Evolutionary conservation across 2,797 vertebrate genomes (phyloP).

Genomic region (Leptoclinus maculatus): DNA sequence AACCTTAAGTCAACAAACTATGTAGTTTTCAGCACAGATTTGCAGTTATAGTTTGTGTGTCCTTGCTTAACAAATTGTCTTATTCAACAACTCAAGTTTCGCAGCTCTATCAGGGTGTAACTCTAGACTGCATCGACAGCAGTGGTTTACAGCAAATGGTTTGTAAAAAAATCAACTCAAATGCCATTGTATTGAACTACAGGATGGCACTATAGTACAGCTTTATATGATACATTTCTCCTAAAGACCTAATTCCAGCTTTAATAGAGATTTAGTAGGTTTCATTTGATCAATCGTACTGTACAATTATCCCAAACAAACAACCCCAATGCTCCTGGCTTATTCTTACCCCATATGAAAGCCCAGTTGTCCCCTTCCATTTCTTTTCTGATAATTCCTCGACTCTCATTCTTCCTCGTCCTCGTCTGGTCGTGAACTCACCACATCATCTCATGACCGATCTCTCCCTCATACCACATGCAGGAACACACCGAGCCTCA

Average conservation of each 20-base stretch:
- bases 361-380: slow-evolving; percentile 79
- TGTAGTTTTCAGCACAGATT: too few relatives aligned
- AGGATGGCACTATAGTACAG: too few relatives aligned
- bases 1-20: too few relatives aligned
- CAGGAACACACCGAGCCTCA: slow-evolving; percentile 28
- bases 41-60: too few relatives aligned
- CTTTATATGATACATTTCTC: neutral
- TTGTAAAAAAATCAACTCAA: neutral
- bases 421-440: slow-evolving; percentile 31
- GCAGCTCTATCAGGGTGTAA: neutral
- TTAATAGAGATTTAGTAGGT: neutral
- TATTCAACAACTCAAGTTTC: neutral
- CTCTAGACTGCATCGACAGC: neutral
- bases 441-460: slow-evolving; percentile 35
- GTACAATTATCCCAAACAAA: neutral
- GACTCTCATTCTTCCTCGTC: slow-evolving; percentile 60
- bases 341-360: slow-evolving; percentile 75
- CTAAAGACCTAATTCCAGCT: neutral
- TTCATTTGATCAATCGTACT: neutral
- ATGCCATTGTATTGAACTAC: neutral
- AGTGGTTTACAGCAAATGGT: neutral
- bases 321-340: neutral
- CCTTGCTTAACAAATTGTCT: neutral
- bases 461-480: slow-evolving; percentile 24
- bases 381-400: slow-evolving; percentile 34